Conservation (phyloP, 2,888 invertebrate genomes). For the Clivina fossor region DNA sequence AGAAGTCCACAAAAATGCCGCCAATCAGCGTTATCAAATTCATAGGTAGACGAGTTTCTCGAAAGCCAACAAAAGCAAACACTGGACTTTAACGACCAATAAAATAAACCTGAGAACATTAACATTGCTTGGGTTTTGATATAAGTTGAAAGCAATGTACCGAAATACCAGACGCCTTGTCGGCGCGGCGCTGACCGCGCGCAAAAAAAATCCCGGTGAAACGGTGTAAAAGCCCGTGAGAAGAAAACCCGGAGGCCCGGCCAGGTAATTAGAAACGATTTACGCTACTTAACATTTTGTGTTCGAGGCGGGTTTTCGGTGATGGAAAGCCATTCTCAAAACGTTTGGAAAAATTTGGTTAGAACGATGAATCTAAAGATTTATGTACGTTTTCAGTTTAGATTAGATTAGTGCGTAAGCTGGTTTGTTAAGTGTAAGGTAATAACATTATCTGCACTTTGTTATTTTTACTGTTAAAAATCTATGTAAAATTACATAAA, state of each 20-base stretch:
- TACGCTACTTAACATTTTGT: constrained; percentile 51
- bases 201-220: constrained; percentile 20
- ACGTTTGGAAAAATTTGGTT: too few species aligned
- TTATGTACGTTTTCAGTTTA: too few species aligned
- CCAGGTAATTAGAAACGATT: constrained; percentile 50
- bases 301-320: too few species aligned
- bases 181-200: constrained; percentile 42
- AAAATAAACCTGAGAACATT: constrained; percentile 34
- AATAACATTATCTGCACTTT: not conserved
- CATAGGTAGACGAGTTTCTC: too few species aligned
- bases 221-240: constrained; percentile 26
- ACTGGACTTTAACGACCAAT: constrained; percentile 32
- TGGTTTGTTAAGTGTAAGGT: too few species aligned
- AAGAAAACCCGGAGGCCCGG: constrained; percentile 17
- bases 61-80: too few species aligned
- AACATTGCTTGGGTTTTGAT: constrained; percentile 46
- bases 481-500: too few species aligned
- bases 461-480: constrained; percentile 1
- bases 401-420: too few species aligned
- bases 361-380: too few species aligned
- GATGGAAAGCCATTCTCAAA: too few species aligned
- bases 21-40: constrained; percentile 27
- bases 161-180: constrained; percentile 49
- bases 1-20: constrained; percentile 19
- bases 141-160: constrained; percentile 52